Percentiles rank a stretch among this genome's conserved stretches.
These are phyloP conservation scores for Gasteruption jaculator DNA, from an alignment of 2,888 invertebrate genomes.

Conservation along the genomic window DNA sequence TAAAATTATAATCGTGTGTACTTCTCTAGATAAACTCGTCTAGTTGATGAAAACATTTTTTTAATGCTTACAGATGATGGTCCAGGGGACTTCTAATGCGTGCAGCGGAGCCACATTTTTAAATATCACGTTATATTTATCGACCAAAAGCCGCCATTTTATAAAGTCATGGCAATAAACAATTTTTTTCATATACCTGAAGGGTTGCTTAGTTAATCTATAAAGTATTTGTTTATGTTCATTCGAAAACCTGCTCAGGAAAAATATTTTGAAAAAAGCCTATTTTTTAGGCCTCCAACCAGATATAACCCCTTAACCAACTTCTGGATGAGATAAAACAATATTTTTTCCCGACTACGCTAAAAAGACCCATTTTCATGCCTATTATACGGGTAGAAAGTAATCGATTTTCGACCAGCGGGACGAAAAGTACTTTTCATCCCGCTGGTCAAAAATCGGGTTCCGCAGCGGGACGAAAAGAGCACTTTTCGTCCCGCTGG, in stretches of 20 bases:
- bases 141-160: background rate
- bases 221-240: conserved; percentile 3
- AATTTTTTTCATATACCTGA: conserved; percentile 4
- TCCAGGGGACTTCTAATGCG: conserved; percentile 1
- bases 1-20: too few relatives aligned
- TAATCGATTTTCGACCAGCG: too few relatives aligned
- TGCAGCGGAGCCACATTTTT: conserved; percentile 2
- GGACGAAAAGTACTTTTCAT: too few relatives aligned
- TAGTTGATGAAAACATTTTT: too few relatives aligned
- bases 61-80: background rate
- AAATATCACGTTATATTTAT: conserved; percentile 2
- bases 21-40: too few relatives aligned
- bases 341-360: too few relatives aligned
- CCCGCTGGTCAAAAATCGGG: too few relatives aligned
- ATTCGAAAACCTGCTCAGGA: background rate
- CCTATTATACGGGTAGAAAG: too few relatives aligned
- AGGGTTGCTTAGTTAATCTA: background rate
- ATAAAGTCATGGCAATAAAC: background rate
- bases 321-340: too few relatives aligned
- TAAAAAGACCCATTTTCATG: too few relatives aligned
- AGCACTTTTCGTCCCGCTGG: too few relatives aligned
- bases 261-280: conserved; percentile 2
- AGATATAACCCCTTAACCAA: conserved; percentile 6
- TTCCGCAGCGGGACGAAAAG: too few relatives aligned
- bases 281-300: conserved; percentile 6